Percentiles rank a stretch among this genome's conserved stretches.
Evolutionary conservation across 2,888 invertebrate species (phyloP).

Genomic region (Tuberolachnus salignus): DNA sequence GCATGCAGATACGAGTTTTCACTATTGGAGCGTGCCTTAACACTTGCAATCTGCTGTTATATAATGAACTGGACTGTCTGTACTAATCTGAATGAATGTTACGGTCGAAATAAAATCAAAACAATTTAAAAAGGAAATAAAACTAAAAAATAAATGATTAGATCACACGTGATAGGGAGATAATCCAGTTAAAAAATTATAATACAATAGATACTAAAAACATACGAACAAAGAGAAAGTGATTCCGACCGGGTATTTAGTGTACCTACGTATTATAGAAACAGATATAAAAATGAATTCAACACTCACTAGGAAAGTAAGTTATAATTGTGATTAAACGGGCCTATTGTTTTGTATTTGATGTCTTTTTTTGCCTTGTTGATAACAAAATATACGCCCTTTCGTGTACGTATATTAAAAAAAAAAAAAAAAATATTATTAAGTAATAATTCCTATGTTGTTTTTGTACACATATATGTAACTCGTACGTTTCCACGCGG

Average conservation of each 20-base stretch:
- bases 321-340: conserved; percentile 49
- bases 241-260: conserved; percentile 41
- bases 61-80: conserved; percentile 36
- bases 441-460: conserved; percentile 21
- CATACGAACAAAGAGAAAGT: conserved; percentile 47
- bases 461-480: not conserved
- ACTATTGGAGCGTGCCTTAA: conserved; percentile 40
- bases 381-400: conserved; percentile 24
- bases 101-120: conserved; percentile 48
- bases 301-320: conserved; percentile 51
- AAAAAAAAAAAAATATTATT: conserved; percentile 11
- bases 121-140: conserved; percentile 40
- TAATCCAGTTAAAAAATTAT: conserved; percentile 56
- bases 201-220: conserved; percentile 53
- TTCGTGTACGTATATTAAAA: conserved; percentile 20
- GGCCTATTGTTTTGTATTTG: conserved; percentile 45
- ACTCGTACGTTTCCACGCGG: not conserved
- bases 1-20: conserved; percentile 13
- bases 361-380: conserved; percentile 23
- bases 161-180: conserved; percentile 55
- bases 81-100: conserved; percentile 39
- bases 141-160: too few species aligned
- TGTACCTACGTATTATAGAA: not conserved
- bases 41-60: conserved; percentile 36
- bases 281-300: conserved; percentile 44